Percentiles rank a stretch among this genome's conserved stretches.
Evolutionary conservation across 2,113 vertebrate species (phyloP).

Genomic region (Percopsis transmontana): DNA sequence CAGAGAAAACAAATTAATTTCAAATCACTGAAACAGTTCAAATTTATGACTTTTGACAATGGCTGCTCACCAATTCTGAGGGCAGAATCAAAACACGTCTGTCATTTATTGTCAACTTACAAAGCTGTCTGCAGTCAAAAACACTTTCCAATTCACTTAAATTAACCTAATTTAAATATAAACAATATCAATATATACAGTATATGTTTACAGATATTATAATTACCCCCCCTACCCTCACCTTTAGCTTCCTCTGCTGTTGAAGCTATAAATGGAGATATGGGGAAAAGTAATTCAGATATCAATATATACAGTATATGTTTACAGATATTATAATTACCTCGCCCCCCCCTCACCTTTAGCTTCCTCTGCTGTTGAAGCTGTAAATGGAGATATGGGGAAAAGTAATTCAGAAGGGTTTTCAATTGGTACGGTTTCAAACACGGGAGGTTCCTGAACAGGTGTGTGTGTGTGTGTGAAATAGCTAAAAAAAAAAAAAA

Average conservation of each 20-base stretch:
- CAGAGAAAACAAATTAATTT: constrained; percentile 44
- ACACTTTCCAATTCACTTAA: constrained; percentile 31
- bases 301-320: not conserved
- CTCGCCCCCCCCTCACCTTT: constrained; percentile 69
- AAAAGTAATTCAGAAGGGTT: constrained; percentile 12
- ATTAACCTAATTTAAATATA: constrained; percentile 4
- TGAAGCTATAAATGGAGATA: constrained; percentile 59
- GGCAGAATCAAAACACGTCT: constrained; percentile 6
- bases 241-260: constrained; percentile 60
- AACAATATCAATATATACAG: not conserved
- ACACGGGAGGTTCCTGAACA: not conserved
- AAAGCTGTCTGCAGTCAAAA: too few relatives aligned
- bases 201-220: not conserved
- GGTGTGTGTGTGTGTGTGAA: too few relatives aligned
- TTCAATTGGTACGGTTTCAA: not conserved
- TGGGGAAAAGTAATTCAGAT: constrained; percentile 16
- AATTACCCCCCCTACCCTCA: constrained; percentile 48
- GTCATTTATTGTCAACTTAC: too few relatives aligned
- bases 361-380: constrained; percentile 55
- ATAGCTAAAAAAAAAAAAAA: too few relatives aligned
- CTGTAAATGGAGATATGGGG: constrained; percentile 49
- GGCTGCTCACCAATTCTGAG: constrained; percentile 37
- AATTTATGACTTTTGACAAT: constrained; percentile 29
- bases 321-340: not conserved
- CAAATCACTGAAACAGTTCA: constrained; percentile 43